Percentiles rank a stretch among this genome's conserved stretches.
These are phyloP conservation scores for Drosophila testacea DNA, from an alignment of 2,888 invertebrate species.

Conservation along the genomic window DNA sequence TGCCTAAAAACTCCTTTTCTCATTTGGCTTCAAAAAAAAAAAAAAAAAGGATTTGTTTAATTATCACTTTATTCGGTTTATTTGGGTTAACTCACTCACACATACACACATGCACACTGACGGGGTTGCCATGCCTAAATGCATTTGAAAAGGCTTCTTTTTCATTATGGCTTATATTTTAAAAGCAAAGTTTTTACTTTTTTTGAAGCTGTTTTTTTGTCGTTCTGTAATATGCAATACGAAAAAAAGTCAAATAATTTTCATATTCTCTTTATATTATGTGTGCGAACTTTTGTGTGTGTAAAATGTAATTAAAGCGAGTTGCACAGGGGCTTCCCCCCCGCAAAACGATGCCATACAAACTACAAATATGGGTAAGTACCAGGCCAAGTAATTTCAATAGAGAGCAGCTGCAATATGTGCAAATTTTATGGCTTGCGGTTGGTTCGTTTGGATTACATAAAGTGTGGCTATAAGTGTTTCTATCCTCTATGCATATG, in stretches of 20 bases:
- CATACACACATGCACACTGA: conserved; percentile 14
- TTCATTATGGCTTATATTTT: conserved; percentile 48
- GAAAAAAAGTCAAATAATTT: conserved; percentile 44
- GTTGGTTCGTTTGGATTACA: conserved; percentile 50
- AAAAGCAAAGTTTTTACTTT: conserved; percentile 37
- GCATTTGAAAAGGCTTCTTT: conserved; percentile 65
- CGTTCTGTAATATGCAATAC: conserved; percentile 18
- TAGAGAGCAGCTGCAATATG: conserved; percentile 41
- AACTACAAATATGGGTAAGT: conserved; percentile 47
- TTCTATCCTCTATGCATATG: conserved; percentile 22
- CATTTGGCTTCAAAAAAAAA: conserved; percentile 30
- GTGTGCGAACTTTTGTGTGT: conserved; percentile 1
- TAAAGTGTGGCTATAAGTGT: conserved; percentile 54
- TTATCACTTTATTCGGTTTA: conserved; percentile 68
- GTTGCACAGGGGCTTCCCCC: conserved; percentile 31
- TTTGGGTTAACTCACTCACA: conserved; percentile 63
- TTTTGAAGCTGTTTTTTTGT: conserved; percentile 14
- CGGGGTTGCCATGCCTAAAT: conserved; percentile 49
- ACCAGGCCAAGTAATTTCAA: conserved; percentile 53
- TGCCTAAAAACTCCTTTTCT: conserved; percentile 40
- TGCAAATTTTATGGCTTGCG: conserved; percentile 57
- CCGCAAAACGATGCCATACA: conserved; percentile 51
- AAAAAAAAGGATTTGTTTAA: conserved; percentile 62
- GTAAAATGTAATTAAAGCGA: conserved; percentile 70
- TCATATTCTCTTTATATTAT: conserved; percentile 26